Conservation (phyloP, 2,113 vertebrate genomes). For the Desmodus rotundus region DNA sequence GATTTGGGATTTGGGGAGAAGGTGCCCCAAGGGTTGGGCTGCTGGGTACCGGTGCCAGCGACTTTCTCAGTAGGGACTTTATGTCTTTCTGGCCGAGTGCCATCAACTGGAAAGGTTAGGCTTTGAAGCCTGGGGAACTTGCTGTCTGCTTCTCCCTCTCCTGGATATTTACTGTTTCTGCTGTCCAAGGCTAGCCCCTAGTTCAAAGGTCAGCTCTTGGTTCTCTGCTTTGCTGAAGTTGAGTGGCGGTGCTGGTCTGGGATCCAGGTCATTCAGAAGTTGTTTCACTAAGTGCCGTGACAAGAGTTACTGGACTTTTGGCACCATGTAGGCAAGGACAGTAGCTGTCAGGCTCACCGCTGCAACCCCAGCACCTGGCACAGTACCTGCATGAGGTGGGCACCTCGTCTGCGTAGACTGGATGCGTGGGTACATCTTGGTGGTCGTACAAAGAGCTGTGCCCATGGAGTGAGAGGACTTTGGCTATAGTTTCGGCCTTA, state of each 20-base stretch:
- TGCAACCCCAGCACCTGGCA: neutral
- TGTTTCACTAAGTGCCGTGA: neutral
- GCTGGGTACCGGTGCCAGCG: neutral
- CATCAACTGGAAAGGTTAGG: neutral
- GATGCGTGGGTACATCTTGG: neutral
- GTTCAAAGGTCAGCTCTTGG: neutral
- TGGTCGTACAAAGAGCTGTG: neutral
- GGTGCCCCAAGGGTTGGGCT: neutral
- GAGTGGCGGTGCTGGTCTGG: neutral
- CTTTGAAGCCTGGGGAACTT: neutral
- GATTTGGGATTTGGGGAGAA: neutral
- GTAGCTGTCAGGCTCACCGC: neutral
- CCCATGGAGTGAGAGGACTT: neutral
- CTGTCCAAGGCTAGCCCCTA: neutral
- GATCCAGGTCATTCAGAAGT: neutral
- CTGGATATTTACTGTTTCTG: neutral
- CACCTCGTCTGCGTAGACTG: neutral
- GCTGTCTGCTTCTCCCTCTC: neutral
- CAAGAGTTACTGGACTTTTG: neutral
- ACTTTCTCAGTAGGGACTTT: neutral
- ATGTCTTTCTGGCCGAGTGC: neutral
- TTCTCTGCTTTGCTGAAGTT: neutral
- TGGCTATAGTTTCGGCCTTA: neutral
- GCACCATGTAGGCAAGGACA: neutral
- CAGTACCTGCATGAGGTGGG: neutral